These are phyloP conservation scores for Etia nguti DNA, from an alignment of 2,113 vertebrate genomes.

Conservation along the genomic window DNA sequence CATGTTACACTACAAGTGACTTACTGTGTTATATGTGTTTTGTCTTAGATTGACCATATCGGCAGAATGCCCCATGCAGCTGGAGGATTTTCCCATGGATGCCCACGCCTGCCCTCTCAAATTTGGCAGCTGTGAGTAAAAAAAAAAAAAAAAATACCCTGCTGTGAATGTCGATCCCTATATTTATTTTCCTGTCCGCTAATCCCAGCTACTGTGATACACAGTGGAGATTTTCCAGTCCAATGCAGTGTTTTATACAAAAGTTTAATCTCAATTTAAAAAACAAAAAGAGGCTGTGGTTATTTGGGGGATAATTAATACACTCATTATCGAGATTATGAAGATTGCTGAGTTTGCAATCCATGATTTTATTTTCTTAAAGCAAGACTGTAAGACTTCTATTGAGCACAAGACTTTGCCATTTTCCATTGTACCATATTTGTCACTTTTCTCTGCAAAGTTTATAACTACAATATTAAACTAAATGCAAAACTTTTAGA, in stretches of 20 bases:
- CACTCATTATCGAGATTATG: not conserved
- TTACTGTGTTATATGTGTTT: not conserved
- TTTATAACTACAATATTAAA: not conserved
- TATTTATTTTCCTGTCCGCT: not conserved
- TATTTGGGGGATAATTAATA: not conserved
- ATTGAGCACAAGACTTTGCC: not conserved
- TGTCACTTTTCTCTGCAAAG: not conserved
- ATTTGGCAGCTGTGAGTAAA: constrained; percentile 91
- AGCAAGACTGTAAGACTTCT: not conserved
- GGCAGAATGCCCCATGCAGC: constrained; percentile 92
- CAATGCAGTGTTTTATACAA: not conserved
- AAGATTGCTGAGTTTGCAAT: not conserved
- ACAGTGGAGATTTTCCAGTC: not conserved
- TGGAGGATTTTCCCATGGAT: constrained; percentile 96
- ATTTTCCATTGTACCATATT: not conserved
- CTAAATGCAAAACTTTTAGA: not conserved
- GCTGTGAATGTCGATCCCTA: not conserved
- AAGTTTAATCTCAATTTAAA: not conserved
- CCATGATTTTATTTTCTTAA: not conserved
- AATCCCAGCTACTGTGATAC: not conserved
- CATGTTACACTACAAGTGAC: not conserved
- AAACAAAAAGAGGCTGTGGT: not conserved
- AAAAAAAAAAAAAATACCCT: not conserved
- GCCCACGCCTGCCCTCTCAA: constrained; percentile 87
- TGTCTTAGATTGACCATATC: constrained; percentile 84